These are phyloP conservation scores for Aurelia sp. DNA, from an alignment of 30 jellyfish, hydroid and myxozoan genomes.

Conservation along the genomic window DNA sequence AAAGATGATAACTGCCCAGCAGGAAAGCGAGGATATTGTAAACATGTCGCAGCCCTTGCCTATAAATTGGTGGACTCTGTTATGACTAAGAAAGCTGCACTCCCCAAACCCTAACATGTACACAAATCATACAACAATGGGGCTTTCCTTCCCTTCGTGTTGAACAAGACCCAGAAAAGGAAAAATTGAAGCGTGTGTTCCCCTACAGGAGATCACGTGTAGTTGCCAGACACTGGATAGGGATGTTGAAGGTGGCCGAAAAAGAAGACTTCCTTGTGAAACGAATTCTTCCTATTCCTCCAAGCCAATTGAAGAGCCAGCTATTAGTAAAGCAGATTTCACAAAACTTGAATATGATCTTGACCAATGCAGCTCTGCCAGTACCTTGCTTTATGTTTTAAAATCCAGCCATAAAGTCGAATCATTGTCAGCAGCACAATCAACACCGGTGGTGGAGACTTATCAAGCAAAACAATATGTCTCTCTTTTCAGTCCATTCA, in stretches of 20 bases:
- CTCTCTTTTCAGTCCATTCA: too few species aligned
- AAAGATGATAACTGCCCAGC: conserved; percentile 22
- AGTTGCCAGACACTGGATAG: not conserved
- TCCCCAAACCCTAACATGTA: not conserved
- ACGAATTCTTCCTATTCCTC: not conserved
- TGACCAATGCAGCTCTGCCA: not conserved
- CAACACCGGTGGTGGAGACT: not conserved
- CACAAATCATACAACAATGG: conserved; percentile 9
- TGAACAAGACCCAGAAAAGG: conserved; percentile 30
- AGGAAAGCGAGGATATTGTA: conserved; percentile 23
- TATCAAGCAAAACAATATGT: too few species aligned
- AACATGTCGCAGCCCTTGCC: conserved; percentile 29
- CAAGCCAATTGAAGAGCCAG: not conserved
- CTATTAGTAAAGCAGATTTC: not conserved
- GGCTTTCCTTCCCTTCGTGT: conserved; percentile 35
- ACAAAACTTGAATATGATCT: not conserved
- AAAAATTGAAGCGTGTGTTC: not conserved
- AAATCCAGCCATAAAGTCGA: not conserved
- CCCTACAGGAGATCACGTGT: conserved; percentile 10
- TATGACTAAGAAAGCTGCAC: not conserved
- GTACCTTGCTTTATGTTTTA: not conserved
- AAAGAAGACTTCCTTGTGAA: not conserved
- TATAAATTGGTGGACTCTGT: conserved; percentile 6
- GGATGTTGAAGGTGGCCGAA: not conserved
- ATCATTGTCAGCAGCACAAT: not conserved